Percentiles rank a stretch among this genome's conserved stretches.
phyloP scores from a whole-genome alignment of 2,888 invertebrate species.

The Drosophila macrospina region DNA sequence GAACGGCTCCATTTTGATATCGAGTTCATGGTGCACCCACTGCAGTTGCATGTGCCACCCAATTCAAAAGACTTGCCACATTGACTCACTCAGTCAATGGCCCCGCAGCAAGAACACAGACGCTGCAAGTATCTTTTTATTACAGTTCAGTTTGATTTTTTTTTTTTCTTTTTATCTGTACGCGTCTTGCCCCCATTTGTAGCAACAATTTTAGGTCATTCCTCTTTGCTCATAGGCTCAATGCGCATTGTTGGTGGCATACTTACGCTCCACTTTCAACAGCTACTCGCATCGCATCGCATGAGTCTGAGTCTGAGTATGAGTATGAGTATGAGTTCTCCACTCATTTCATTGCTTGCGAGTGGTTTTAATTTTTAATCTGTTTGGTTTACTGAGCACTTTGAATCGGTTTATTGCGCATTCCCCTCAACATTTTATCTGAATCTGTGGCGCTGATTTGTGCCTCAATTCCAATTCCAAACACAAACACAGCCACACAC shows the following conservation, averaged over 20 bases:
- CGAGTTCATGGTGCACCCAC: slow-evolving; percentile 47
- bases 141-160: slow-evolving; percentile 7
- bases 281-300: slow-evolving; percentile 1
- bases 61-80: slow-evolving; percentile 35
- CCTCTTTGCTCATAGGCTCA: slow-evolving; percentile 62
- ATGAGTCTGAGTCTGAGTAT: slow-evolving; percentile 5
- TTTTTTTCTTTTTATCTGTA: slow-evolving; percentile 35
- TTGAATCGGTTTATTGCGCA: slow-evolving; percentile 40
- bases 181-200: slow-evolving; percentile 68
- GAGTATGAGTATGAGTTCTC: slow-evolving; percentile 14
- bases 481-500: slow-evolving; percentile 18
- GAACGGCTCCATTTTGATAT: slow-evolving; percentile 67
- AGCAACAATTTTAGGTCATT: slow-evolving; percentile 71
- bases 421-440: slow-evolving; percentile 40
- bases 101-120: slow-evolving; percentile 36
- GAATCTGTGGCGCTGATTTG: slow-evolving; percentile 54
- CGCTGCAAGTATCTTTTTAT: slow-evolving; percentile 21
- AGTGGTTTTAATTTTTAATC: slow-evolving; percentile 77
- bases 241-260: slow-evolving; percentile 42
- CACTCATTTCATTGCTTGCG: slow-evolving; percentile 43
- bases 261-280: slow-evolving; percentile 57
- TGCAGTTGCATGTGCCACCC: slow-evolving; percentile 45
- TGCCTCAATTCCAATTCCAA: slow-evolving; percentile 51
- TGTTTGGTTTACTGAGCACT: slow-evolving; percentile 44
- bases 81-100: slow-evolving; percentile 56